phyloP scores from a whole-genome alignment of 2,113 vertebrate genomes.

The Pollachius pollachius region DNA sequence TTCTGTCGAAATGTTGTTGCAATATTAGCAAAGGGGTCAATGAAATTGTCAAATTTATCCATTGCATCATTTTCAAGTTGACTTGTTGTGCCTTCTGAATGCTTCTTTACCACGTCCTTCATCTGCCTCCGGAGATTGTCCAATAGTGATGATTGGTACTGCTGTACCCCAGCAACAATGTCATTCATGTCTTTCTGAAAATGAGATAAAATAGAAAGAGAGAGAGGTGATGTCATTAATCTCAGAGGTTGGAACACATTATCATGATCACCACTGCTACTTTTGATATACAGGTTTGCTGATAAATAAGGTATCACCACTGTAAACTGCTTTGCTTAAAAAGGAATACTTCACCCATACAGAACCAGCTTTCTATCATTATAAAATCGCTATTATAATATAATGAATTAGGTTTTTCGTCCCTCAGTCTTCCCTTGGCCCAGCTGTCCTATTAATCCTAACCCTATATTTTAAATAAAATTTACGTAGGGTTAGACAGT shows the following conservation, averaged over 20 bases:
- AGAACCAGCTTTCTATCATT: background rate
- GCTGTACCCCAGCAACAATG: background rate
- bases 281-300: no score
- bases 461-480: no score
- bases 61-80: constrained; percentile 23
- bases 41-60: constrained; percentile 27
- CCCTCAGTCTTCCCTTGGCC: no score
- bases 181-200: constrained; percentile 16
- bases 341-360: background rate
- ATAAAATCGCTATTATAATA: background rate
- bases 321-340: background rate
- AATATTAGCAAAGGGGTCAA: constrained; percentile 38
- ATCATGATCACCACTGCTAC: no score
- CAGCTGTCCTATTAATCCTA: no score
- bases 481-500: no score
- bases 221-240: background rate
- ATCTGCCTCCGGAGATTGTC: constrained; percentile 29
- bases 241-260: no score
- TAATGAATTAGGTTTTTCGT: no score
- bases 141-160: constrained; percentile 34
- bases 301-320: no score
- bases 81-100: constrained; percentile 19
- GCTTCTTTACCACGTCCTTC: constrained; percentile 16
- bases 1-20: constrained; percentile 29
- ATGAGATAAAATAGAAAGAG: background rate